phyloP scores from a whole-genome alignment of 2,888 invertebrate genomes.

The Corythucha ciliata region DNA sequence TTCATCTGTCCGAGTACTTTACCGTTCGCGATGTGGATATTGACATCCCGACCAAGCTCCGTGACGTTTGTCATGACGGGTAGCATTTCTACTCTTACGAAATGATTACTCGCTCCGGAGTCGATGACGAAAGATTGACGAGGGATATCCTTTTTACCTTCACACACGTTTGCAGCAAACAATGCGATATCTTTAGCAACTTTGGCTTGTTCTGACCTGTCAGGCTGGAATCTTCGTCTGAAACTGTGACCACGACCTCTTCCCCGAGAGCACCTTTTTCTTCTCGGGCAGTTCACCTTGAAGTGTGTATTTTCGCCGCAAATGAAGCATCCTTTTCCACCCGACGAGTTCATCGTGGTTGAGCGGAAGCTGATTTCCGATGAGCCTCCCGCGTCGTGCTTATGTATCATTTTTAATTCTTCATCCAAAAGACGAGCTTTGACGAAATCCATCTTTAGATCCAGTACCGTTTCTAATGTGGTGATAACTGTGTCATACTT shows the following conservation, averaged over 20 bases:
- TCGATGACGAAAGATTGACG: slow-evolving; percentile 16
- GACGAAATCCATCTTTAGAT: slow-evolving; percentile 24
- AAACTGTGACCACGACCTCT: not conserved
- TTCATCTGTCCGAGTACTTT: too few relatives aligned
- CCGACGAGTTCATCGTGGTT: too few relatives aligned
- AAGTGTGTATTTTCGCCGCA: slow-evolving; percentile 11
- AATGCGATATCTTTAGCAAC: not conserved
- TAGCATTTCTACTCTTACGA: slow-evolving; percentile 5
- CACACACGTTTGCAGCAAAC: not conserved
- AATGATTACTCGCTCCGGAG: slow-evolving; percentile 13
- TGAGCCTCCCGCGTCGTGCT: too few relatives aligned
- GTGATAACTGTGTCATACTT: slow-evolving; percentile 22
- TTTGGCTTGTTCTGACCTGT: not conserved
- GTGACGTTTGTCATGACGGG: not conserved
- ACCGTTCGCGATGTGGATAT: slow-evolving; percentile 1
- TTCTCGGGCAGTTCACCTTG: not conserved
- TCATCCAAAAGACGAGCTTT: slow-evolving; percentile 19
- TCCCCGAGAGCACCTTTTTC: slow-evolving; percentile 1
- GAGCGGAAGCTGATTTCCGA: too few relatives aligned
- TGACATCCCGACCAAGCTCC: not conserved
- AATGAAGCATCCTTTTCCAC: slow-evolving; percentile 18
- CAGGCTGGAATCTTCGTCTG: not conserved
- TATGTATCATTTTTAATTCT: slow-evolving; percentile 17
- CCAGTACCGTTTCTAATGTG: slow-evolving; percentile 21
- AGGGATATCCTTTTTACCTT: too few relatives aligned